These are phyloP conservation scores for Ariopsis seemanni DNA, from an alignment of 2,113 vertebrate species.

Conservation along the genomic window DNA sequence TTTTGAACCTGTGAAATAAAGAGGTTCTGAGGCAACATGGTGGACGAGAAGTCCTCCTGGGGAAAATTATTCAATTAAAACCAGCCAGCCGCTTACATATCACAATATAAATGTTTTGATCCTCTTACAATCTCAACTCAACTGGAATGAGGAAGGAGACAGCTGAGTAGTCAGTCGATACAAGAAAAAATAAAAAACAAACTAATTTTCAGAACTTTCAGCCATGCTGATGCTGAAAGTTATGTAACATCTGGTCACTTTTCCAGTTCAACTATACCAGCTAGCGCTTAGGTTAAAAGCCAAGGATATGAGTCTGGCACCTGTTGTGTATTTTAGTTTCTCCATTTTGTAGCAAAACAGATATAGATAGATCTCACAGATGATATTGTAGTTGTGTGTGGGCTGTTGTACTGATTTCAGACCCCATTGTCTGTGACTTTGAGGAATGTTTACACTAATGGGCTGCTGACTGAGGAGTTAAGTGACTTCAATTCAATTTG, in stretches of 20 bases:
- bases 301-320: background rate
- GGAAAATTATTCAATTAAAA: slow-evolving; percentile 14
- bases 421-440: slow-evolving; percentile 26
- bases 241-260: background rate
- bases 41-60: background rate
- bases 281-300: background rate
- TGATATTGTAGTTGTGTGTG: background rate
- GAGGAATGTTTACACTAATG: slow-evolving; percentile 36
- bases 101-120: background rate
- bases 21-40: background rate
- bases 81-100: background rate
- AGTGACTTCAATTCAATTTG: slow-evolving; percentile 60
- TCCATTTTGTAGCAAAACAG: background rate
- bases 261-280: background rate
- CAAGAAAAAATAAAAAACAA: background rate
- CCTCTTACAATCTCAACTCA: slow-evolving; percentile 3
- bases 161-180: background rate
- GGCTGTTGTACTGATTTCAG: background rate
- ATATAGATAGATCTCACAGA: background rate
- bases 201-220: slow-evolving; percentile 3
- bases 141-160: background rate
- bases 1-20: slow-evolving; percentile 16
- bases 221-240: background rate
- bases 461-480: slow-evolving; percentile 38
- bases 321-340: background rate